Conservation (phyloP, 2,113 vertebrate genomes). For the Pipra filicauda region DNA sequence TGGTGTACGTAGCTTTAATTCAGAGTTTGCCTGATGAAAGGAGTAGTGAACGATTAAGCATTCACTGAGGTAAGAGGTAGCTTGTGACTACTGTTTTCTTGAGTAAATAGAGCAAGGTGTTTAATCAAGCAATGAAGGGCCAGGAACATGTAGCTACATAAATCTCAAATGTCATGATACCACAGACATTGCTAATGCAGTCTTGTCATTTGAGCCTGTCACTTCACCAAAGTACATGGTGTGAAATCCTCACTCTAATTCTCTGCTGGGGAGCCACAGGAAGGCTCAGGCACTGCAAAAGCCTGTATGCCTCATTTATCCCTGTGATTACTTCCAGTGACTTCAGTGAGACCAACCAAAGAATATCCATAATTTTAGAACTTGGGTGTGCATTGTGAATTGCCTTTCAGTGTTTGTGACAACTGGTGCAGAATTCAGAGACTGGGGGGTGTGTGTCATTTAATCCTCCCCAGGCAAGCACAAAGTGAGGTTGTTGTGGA, state of each 20-base stretch:
- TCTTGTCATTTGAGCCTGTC: neutral
- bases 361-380: neutral
- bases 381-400: neutral
- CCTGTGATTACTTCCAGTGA: neutral
- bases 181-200: neutral
- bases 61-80: neutral
- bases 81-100: constrained; percentile 20
- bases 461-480: neutral
- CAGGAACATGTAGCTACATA: constrained; percentile 33
- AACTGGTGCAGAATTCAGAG: neutral
- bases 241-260: neutral
- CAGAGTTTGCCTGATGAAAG: neutral
- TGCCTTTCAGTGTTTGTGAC: neutral
- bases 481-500: neutral
- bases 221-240: neutral
- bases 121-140: constrained; percentile 41
- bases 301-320: neutral
- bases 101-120: constrained; percentile 41
- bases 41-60: neutral
- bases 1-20: neutral
- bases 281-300: neutral
- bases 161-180: neutral
- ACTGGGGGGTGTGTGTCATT: neutral
- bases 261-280: neutral
- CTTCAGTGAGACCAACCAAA: neutral